phyloP scores from a whole-genome alignment of 1,140 invertebrate species.

The Antheraea mylitta region DNA sequence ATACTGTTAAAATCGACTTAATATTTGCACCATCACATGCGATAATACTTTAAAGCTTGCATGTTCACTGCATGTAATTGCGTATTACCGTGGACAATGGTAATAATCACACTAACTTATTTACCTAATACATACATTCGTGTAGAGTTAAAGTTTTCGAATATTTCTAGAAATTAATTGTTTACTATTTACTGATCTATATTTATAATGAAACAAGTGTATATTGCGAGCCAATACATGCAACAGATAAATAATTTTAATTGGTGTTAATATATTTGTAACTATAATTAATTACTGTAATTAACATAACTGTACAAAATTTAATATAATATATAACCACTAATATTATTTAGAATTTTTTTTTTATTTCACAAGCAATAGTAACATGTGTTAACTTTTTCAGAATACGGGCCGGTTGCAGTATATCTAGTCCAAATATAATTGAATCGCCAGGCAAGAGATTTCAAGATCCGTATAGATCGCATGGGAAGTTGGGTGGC shows the following conservation, averaged over 20 bases:
- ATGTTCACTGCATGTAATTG: constrained; percentile 32
- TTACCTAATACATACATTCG: neutral
- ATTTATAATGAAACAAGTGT: neutral
- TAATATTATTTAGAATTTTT: neutral
- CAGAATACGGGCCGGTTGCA: constrained; percentile 68
- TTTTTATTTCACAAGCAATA: neutral
- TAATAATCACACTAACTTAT: neutral
- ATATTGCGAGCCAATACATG: no score
- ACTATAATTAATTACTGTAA: no score
- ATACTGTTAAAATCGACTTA: neutral
- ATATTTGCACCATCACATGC: constrained; percentile 8
- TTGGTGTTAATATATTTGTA: no score
- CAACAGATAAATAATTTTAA: no score
- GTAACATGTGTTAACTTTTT: constrained; percentile 19
- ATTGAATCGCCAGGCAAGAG: constrained; percentile 54
- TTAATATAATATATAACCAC: no score
- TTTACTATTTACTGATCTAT: neutral
- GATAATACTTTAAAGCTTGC: constrained; percentile 12
- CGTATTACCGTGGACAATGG: constrained; percentile 4
- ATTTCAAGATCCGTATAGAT: constrained; percentile 65
- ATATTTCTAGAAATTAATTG: neutral
- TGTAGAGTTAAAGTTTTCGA: neutral
- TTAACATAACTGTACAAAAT: no score
- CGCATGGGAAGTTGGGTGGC: constrained; percentile 60
- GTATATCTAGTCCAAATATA: constrained; percentile 69